phyloP scores from a whole-genome alignment of 2,888 invertebrate species.

The Strigamia maritima region DNA sequence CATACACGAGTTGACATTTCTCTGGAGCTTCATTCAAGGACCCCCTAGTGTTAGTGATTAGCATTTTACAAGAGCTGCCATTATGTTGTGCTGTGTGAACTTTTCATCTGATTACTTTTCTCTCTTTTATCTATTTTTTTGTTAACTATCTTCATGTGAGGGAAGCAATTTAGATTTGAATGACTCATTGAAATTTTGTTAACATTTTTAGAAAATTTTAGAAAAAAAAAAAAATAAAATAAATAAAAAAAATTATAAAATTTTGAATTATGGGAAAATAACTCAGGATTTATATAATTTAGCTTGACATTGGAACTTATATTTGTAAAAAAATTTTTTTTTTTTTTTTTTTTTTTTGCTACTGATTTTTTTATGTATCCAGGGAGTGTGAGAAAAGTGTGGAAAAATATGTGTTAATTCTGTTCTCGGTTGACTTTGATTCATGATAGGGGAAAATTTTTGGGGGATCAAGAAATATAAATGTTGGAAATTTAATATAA shows the following conservation, averaged over 20 bases:
- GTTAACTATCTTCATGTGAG: neutral
- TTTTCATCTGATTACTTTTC: slow-evolving; percentile 22
- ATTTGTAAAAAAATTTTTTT: neutral
- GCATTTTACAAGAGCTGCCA: slow-evolving; percentile 30
- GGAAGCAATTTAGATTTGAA: neutral
- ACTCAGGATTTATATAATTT: neutral
- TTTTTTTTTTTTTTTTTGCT: neutral
- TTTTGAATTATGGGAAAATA: too few relatives aligned
- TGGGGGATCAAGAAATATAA: neutral
- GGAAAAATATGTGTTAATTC: slow-evolving; percentile 1
- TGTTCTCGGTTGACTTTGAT: neutral
- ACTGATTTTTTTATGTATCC: neutral
- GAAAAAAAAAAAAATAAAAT: slow-evolving; percentile 8
- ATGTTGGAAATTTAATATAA: neutral
- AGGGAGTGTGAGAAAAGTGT: neutral
- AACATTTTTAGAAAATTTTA: neutral
- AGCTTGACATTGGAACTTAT: neutral
- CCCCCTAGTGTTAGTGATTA: slow-evolving; percentile 27
- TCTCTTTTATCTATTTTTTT: slow-evolving; percentile 1
- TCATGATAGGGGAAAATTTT: neutral
- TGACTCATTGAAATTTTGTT: neutral
- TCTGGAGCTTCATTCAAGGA: slow-evolving; percentile 21
- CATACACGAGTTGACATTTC: slow-evolving; percentile 19
- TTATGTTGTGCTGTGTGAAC: slow-evolving; percentile 23
- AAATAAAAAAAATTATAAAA: too few relatives aligned